A percentile compares a stretch with the other conserved stretches of the same genome.
Conservation (phyloP, 2,888 invertebrate genomes). For the Enchytraeus crypticus region DNA sequence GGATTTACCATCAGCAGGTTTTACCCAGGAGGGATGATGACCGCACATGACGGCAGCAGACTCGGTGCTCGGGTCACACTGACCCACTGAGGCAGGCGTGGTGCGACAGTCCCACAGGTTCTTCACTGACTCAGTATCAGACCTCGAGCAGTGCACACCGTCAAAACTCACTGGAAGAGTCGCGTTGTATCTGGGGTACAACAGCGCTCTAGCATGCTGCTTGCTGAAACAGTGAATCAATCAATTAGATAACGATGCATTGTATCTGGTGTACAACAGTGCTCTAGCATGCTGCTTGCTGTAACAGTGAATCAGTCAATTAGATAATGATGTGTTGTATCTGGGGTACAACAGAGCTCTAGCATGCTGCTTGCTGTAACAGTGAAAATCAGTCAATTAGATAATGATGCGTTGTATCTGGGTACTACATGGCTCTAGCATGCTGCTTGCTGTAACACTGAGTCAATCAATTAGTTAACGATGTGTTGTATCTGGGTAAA, state of each 20-base stretch:
- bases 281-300: not conserved
- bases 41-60: slow-evolving; percentile 19
- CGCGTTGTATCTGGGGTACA: not conserved
- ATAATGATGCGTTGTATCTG: not conserved
- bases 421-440: not conserved
- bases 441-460: too few relatives aligned
- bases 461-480: too few relatives aligned
- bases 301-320: too few relatives aligned
- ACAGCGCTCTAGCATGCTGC: not conserved
- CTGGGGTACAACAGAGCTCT: slow-evolving; percentile 1
- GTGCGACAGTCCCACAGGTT: slow-evolving; percentile 16
- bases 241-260: too few relatives aligned
- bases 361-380: not conserved
- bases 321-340: not conserved
- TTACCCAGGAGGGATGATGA: not conserved
- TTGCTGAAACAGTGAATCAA: too few relatives aligned
- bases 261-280: not conserved
- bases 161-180: slow-evolving; percentile 7
- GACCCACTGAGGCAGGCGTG: not conserved
- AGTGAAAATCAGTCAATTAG: too few relatives aligned
- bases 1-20: not conserved
- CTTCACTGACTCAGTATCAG: not conserved
- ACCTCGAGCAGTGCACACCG: slow-evolving; percentile 9
- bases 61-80: slow-evolving; percentile 10
- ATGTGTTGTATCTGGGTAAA: too few relatives aligned